Percentiles rank a stretch among this genome's conserved stretches.
Conservation (phyloP, 2,888 invertebrate species). For the Resseliella maxima region DNA sequence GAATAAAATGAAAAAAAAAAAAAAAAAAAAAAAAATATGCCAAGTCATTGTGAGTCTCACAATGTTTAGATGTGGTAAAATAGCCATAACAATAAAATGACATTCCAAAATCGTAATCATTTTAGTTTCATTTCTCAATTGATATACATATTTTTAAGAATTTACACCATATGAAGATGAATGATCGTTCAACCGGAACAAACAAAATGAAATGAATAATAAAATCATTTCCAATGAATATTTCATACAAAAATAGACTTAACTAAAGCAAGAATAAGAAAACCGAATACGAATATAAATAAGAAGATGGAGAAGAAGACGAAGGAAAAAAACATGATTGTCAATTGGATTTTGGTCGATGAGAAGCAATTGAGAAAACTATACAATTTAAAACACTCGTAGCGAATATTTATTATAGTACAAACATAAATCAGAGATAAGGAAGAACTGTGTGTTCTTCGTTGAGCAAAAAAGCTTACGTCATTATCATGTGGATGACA, state of each 20-base stretch:
- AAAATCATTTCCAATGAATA: no score
- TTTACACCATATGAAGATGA: not conserved
- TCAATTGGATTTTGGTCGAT: no score
- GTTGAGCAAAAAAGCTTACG: conserved; percentile 32
- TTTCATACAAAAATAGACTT: no score
- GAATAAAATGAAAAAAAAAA: no score
- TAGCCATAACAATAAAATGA: conserved; percentile 16
- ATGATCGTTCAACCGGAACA: no score
- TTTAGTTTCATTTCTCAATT: not conserved
- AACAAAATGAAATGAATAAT: not conserved
- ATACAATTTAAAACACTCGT: not conserved
- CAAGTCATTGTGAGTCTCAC: conserved; percentile 7
- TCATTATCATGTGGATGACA: conserved; percentile 30
- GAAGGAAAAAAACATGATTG: not conserved
- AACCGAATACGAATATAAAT: no score
- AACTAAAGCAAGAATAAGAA: no score
- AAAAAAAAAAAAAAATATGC: not conserved
- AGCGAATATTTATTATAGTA: conserved; percentile 10
- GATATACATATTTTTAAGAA: not conserved
- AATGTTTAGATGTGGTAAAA: conserved; percentile 35
- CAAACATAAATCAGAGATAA: conserved; percentile 45
- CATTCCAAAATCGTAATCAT: not conserved
- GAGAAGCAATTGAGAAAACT: not conserved
- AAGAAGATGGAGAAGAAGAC: not conserved
- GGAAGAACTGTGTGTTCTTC: conserved; percentile 18